Base-by-base conservation (phyloP, 2,888 invertebrate species). In the Polyploca ridens region DNA sequence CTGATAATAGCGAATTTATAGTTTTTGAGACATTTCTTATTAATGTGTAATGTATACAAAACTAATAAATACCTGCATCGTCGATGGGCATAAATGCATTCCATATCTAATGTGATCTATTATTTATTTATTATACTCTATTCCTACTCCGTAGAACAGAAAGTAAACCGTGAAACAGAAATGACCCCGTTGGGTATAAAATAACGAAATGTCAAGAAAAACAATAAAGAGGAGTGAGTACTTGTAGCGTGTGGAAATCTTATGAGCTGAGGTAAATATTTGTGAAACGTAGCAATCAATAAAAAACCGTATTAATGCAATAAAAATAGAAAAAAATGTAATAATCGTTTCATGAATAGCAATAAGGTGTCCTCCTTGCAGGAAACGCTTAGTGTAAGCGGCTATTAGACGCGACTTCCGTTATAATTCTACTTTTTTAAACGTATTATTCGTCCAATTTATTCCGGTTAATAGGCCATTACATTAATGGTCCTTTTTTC, bases 381-480 rank as follows among this genome's bases (percentile, higher is more conserved):
- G 88, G 85, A 88, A 87, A 77, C 78, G 74, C 73, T 78, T 71
- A 76, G 70, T 72, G 66, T 72, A 75, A 78, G 65, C 79, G 78
- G 72, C 80, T 76, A 79, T 86, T 83, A 82, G 77, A 78, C 73
- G 68, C 67, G 66, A 85, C 83, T 85, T 88, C 87, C 88, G 84
- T 77, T 85, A 80, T 82, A 80, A 82, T 83, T 80, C 78, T 73
- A 78, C 75, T 77, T 81, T 75, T 74, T 77, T 78, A 75, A 78
- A 77, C 70, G 69, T 77, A 70, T 81, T 75, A 70, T 70, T 66
- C 74, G 68, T 74, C 73, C 69, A 75, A 79, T 75, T 74, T 66
- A 75, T 75, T 71, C 70, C 72, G 59, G 70, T 73, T 78, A 82
- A 79, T 78, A 76, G 72, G 70, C 71, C 71, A 68, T 79, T 78